Percentiles rank a stretch among this genome's conserved stretches.
Conservation (phyloP, 1,140 invertebrate species). For the Conus betulinus region DNA sequence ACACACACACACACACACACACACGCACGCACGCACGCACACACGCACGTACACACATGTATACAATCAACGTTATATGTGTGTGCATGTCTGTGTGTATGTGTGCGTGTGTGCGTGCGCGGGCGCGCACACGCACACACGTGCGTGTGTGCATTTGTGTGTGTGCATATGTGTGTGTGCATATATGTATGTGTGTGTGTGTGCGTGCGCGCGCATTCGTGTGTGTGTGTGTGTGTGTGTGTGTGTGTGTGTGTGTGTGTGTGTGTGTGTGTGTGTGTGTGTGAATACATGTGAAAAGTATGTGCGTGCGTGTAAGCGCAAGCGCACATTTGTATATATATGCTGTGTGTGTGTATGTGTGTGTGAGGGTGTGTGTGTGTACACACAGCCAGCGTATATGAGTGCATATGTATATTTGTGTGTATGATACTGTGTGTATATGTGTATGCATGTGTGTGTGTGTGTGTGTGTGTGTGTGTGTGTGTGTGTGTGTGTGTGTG, state of each 20-base stretch:
- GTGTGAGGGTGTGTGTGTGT: too few relatives aligned
- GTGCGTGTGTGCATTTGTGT: background rate
- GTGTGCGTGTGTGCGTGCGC: background rate
- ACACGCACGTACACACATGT: too few relatives aligned
- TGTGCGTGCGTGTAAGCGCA: slow-evolving; percentile 5
- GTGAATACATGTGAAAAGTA: background rate
- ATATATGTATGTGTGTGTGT: background rate
- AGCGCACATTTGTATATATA: background rate
- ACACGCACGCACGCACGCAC: too few relatives aligned
- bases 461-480: background rate
- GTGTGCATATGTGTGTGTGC: background rate
- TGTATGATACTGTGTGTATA: too few relatives aligned
- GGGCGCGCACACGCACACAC: background rate
- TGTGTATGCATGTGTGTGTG: too few relatives aligned
- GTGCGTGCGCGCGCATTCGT: slow-evolving; percentile 4
- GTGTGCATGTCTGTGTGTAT: too few relatives aligned
- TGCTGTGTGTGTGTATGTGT: too few relatives aligned
- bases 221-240: slow-evolving; percentile 18
- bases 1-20: too few relatives aligned
- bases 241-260: slow-evolving; percentile 19
- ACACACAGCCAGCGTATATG: too few relatives aligned
- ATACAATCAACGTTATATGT: too few relatives aligned
- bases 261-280: background rate
- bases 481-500: slow-evolving; percentile 21
- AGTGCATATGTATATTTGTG: too few relatives aligned